Evolutionary conservation across 2,888 invertebrate species (phyloP).

Genomic region (Pollenia griseotomentosa): DNA sequence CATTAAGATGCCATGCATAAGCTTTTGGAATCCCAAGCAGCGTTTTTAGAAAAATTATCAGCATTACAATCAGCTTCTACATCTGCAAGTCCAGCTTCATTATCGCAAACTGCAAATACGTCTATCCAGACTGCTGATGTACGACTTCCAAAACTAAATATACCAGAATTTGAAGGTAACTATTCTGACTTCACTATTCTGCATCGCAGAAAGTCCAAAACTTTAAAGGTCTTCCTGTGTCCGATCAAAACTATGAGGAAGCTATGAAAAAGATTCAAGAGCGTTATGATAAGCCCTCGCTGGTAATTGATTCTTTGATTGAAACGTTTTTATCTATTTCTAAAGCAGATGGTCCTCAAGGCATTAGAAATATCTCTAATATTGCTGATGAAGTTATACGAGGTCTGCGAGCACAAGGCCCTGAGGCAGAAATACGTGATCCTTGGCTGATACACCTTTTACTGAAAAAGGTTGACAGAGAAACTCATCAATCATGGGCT

Average conservation of each 20-base stretch:
- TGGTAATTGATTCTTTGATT: slow-evolving; percentile 58
- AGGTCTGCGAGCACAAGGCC: slow-evolving; percentile 55
- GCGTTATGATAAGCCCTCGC: no score
- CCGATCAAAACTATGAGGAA: slow-evolving; percentile 61
- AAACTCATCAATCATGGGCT: slow-evolving; percentile 57
- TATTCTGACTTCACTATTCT: no score
- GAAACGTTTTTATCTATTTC: slow-evolving; percentile 45
- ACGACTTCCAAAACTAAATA: no score
- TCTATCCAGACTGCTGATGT: no score
- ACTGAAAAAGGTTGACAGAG: no score
- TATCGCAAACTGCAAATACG: no score
- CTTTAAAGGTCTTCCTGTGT: slow-evolving; percentile 53
- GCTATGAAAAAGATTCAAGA: slow-evolving; percentile 47
- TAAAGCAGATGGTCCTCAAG: neutral
- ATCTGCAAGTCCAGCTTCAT: no score
- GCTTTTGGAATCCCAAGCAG: no score
- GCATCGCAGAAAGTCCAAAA: slow-evolving; percentile 59
- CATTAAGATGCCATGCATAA: no score
- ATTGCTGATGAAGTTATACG: slow-evolving; percentile 61
- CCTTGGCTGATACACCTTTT: slow-evolving; percentile 64
- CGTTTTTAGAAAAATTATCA: no score
- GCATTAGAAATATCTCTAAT: slow-evolving; percentile 33
- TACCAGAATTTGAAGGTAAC: no score
- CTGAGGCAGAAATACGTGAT: slow-evolving; percentile 55
- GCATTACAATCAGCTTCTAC: no score